Conservation (phyloP, 2,888 invertebrate species). For the Villa cingulata region DNA sequence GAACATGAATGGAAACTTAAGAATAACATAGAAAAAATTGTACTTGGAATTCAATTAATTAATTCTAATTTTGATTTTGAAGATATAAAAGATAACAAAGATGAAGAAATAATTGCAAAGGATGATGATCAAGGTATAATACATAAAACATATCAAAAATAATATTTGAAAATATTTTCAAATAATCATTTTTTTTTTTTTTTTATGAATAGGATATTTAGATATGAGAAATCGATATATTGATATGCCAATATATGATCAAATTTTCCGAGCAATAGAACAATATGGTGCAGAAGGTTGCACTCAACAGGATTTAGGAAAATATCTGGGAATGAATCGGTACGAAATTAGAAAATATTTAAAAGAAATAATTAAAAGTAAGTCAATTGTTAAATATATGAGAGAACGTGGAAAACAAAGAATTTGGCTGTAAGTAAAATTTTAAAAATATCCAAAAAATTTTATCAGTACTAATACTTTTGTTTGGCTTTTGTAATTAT, state of each 20-base stretch:
- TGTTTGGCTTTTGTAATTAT: no score
- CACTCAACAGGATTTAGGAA: slow-evolving; percentile 35
- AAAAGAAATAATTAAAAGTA: slow-evolving; percentile 32
- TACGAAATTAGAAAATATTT: slow-evolving; percentile 37
- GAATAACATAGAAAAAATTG: slow-evolving; percentile 35
- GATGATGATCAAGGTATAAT: neutral
- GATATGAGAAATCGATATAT: slow-evolving; percentile 21
- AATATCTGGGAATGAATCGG: slow-evolving; percentile 34
- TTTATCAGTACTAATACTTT: neutral
- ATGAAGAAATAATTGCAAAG: slow-evolving; percentile 12
- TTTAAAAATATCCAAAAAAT: slow-evolving; percentile 8
- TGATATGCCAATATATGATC: slow-evolving; percentile 36
- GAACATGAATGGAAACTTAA: slow-evolving; percentile 41
- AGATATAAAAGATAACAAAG: slow-evolving; percentile 36
- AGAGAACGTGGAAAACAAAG: slow-evolving; percentile 44
- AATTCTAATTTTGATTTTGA: slow-evolving; percentile 41
- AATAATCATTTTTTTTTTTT: neutral
- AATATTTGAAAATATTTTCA: no score
- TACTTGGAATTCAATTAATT: slow-evolving; percentile 41
- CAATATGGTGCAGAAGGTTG: slow-evolving; percentile 38
- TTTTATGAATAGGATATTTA: neutral
- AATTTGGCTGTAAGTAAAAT: slow-evolving; percentile 33
- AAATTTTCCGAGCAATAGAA: slow-evolving; percentile 40
- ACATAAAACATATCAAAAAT: no score
- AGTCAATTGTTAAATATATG: slow-evolving; percentile 38